Evolutionary conservation across 2,113 vertebrate species (phyloP), one percentile per base, ranked within the genome.

Genomic region (Polypterus senegalus): DNA sequence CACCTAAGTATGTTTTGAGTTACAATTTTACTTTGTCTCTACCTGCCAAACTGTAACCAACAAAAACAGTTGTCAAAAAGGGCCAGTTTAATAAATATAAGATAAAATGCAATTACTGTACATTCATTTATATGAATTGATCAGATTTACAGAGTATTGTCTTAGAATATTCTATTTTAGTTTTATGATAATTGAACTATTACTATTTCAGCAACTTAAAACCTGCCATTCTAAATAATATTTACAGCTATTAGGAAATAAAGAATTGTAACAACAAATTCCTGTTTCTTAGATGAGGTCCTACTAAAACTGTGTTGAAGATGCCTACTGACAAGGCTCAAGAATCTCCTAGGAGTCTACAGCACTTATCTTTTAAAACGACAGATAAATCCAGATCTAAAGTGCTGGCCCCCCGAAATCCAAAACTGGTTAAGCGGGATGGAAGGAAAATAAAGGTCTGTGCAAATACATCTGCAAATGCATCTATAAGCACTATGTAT

Each of bases 401-500:
- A 65, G 69, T 67, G 10, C 54, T 66, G 58, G 57, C 69, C 48
- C 69, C 73, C 9, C 27, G 5, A 57, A 65, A 57, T 46, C 67
- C 65, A 0, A 88, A 77, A 66, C 49, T 82, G 45, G 68, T 77
- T 8, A 68, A 57, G 11, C 74, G 74, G 55, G 65, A 79, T 3
- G 73, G 77, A 55, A 67, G 67, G 10, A 4, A 61, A 10, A 58
- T 9, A 27, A 67, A 55, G 74, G 88, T 90, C 70, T 77, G 64
- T 46, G 56, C 4, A 27, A 27, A 27, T 27, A 27, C 27, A 27
- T 27, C 27, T 27, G 27, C 27, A 27, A 7, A 48, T 56, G 57
- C 9, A 44, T 43, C 4, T 44, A 43, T 57, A 9, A 11, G 56
- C 56, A 57, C 56, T 57, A 7, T 57, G 4, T 57, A 5, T 4